A percentile compares a stretch with the other conserved stretches of the same genome.
phyloP scores from a whole-genome alignment of 1,140 invertebrate species.

The Rhizoglyphus robini region DNA sequence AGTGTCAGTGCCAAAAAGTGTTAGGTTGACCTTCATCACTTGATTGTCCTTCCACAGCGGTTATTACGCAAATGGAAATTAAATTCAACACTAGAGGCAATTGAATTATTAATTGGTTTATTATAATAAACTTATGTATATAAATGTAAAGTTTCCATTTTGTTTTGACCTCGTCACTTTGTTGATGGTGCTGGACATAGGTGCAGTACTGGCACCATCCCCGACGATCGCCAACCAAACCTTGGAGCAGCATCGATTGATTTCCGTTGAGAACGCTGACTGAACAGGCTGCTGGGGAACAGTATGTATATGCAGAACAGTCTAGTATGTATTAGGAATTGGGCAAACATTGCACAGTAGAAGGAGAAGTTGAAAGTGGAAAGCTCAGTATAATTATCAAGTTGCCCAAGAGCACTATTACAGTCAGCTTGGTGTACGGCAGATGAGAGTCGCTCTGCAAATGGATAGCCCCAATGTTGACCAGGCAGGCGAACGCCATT shows the following conservation, averaged over 20 bases:
- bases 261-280: not conserved
- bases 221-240: not conserved
- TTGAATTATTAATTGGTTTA: not conserved
- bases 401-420: constrained; percentile 71
- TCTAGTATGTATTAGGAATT: constrained; percentile 59
- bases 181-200: not conserved
- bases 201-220: not conserved
- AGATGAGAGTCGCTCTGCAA: constrained; percentile 46
- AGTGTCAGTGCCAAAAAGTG: too few species aligned
- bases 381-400: constrained; percentile 81
- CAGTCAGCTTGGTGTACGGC: constrained; percentile 63
- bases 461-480: constrained; percentile 45
- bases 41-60: too few species aligned
- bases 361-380: constrained; percentile 88
- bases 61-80: too few species aligned
- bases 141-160: not conserved
- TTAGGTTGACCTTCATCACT: too few species aligned
- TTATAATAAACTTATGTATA: not conserved
- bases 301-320: too few species aligned
- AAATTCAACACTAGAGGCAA: not conserved
- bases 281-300: not conserved
- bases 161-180: not conserved
- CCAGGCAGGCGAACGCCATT: constrained; percentile 62
- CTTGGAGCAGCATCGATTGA: not conserved
- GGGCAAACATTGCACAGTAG: constrained; percentile 84